Evolutionary conservation across 1,140 invertebrate genomes (phyloP).

Genomic region (Pogonomyrmex barbatus): DNA sequence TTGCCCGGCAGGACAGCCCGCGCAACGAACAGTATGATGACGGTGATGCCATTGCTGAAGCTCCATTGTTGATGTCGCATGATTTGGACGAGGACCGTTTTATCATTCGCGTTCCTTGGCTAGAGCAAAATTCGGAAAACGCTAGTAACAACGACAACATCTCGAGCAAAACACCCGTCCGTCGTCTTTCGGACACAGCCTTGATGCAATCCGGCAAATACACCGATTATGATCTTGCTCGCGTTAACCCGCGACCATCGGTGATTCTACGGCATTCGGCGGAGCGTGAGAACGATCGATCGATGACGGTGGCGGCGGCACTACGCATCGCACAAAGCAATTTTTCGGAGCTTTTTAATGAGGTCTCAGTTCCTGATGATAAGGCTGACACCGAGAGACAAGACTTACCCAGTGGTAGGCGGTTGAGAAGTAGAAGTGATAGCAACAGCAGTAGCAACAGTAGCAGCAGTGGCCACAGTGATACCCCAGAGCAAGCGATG

Average conservation of each 20-base stretch:
- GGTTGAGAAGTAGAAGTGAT: conserved; percentile 56
- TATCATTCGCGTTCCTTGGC: conserved; percentile 13
- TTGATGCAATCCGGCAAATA: neutral
- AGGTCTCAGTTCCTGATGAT: conserved; percentile 79
- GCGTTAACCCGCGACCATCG: neutral
- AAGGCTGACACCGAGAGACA: conserved; percentile 79
- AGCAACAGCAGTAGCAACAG: conserved; percentile 13
- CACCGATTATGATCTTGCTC: neutral
- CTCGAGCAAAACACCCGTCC: conserved; percentile 43
- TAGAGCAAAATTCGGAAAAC: neutral
- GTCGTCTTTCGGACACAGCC: conserved; percentile 10
- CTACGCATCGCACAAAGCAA: conserved; percentile 72
- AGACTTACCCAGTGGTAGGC: conserved; percentile 73
- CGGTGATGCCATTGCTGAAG: conserved; percentile 23
- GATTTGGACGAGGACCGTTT: conserved; percentile 12
- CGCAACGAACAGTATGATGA: conserved; percentile 31
- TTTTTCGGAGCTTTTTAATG: conserved; percentile 68
- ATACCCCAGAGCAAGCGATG: conserved; percentile 70
- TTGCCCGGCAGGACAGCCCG: conserved; percentile 9
- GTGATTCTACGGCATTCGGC: neutral
- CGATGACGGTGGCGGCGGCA: conserved; percentile 18
- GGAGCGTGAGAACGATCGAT: neutral
- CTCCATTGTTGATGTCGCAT: conserved; percentile 44
- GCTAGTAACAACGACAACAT: neutral
- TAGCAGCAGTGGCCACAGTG: conserved; percentile 65